Conservation (phyloP, 2,797 vertebrate species). For the Eleutherodactylus coqui region DNA sequence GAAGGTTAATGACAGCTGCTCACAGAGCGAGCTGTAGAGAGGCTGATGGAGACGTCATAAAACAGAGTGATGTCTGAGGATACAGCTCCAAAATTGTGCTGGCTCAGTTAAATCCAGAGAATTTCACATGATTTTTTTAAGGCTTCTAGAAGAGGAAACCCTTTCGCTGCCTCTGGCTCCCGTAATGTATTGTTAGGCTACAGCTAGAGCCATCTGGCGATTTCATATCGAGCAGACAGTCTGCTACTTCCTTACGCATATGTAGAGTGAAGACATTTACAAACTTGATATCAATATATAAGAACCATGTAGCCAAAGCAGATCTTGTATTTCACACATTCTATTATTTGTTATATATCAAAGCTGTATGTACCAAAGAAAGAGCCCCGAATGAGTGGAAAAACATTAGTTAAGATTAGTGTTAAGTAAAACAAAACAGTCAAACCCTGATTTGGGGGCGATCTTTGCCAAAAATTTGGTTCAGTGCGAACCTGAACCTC, state of each 20-base stretch:
- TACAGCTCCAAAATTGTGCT: conserved; percentile 57
- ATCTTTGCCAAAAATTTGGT: no score
- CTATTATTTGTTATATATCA: background rate
- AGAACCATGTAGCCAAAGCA: background rate
- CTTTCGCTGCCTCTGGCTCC: conserved; percentile 42
- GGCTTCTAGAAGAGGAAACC: conserved; percentile 46
- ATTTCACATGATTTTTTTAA: conserved; percentile 48
- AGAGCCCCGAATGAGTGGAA: no score
- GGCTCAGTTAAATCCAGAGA: conserved; percentile 56
- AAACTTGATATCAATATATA: background rate
- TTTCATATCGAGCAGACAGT: conserved; percentile 26
- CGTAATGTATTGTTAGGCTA: conserved; percentile 20
- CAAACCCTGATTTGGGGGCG: no score
- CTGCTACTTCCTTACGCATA: conserved; percentile 28
- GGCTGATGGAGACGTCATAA: conserved; percentile 59
- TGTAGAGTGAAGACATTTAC: background rate
- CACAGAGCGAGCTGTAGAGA: conserved; percentile 44
- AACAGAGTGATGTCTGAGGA: conserved; percentile 59
- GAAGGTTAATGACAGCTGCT: conserved; percentile 62
- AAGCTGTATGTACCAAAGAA: no score
- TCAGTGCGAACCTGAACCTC: no score
- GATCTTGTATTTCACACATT: background rate
- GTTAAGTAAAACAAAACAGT: no score
- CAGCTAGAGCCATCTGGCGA: conserved; percentile 31
- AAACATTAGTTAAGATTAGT: no score